Percentiles rank a stretch among this genome's conserved stretches.
Evolutionary conservation across 2,113 vertebrate genomes (phyloP).

Genomic region (Aphyosemion australe): DNA sequence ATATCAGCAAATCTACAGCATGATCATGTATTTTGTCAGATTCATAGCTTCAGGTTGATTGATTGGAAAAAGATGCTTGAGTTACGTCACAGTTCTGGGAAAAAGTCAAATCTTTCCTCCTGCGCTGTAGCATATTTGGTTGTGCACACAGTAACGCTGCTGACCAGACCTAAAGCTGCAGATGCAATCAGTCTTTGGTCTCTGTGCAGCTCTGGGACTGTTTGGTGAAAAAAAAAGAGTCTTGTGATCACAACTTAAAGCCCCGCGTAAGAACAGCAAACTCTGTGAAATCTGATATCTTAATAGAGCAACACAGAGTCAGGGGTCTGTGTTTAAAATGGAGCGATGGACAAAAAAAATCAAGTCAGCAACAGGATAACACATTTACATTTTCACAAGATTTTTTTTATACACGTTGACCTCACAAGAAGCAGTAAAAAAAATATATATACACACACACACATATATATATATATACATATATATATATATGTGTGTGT

Average conservation of each 20-base stretch:
- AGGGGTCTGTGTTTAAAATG: slow-evolving; percentile 43
- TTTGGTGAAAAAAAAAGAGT: slow-evolving; percentile 13
- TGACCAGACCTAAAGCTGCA: slow-evolving; percentile 43
- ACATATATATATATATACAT: too few relatives aligned
- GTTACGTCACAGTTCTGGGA: not conserved
- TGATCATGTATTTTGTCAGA: slow-evolving; percentile 5
- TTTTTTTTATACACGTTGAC: not conserved
- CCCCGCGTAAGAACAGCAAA: slow-evolving; percentile 42
- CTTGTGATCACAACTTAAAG: slow-evolving; percentile 41
- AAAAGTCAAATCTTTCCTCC: too few relatives aligned
- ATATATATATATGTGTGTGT: too few relatives aligned
- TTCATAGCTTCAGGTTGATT: not conserved
- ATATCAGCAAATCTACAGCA: slow-evolving; percentile 1
- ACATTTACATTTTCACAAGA: not conserved
- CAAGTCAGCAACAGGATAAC: not conserved
- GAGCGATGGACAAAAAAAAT: slow-evolving; percentile 24
- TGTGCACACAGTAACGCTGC: slow-evolving; percentile 1
- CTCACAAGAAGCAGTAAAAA: not conserved
- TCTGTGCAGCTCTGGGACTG: slow-evolving; percentile 11
- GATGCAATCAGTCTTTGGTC: slow-evolving; percentile 29
- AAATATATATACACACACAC: too few relatives aligned
- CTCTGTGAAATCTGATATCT: slow-evolving; percentile 54
- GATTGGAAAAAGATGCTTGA: not conserved
- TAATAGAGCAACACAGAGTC: slow-evolving; percentile 38
- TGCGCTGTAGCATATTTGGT: too few relatives aligned